Base-by-base conservation (phyloP, 2,113 vertebrate species). In the Synodontis membranacea region DNA sequence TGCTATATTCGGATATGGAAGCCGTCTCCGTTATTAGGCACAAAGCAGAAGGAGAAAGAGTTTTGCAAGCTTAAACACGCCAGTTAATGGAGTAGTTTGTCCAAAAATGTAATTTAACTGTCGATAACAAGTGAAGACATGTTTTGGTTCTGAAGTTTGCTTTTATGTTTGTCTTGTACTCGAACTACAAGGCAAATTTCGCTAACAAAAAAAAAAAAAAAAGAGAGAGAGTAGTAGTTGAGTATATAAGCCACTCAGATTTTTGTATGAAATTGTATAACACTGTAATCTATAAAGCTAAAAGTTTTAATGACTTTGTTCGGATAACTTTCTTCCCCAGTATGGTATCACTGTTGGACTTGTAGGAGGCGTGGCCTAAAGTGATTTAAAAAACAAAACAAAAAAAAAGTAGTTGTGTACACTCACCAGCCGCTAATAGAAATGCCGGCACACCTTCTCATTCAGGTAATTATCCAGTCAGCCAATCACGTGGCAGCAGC, bases 1-100 rank as follows among this genome's bases (percentile, higher is more conserved):
- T 80, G 90, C 92, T 94, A 93, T 94, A 93, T 95, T 93, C 90
- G 93, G 93, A 93, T 84, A 85, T 84, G 72, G 90, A 87, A 90
- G 85, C 80, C 56, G 80, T 62, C 64, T 76, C 83, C 50, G 60
- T 44, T 88, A 78, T 85, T 87, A 39, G 88, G 90, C 88, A 88
- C 52, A 85, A 85, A 84, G 78, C 12, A 46, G 39, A 83, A 74
- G 85, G 84, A 44, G 68, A 84, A 64, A 34, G 31, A 58, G 83
- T 62, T 84, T 84, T 62, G 68, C 64, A 89, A 84, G 74, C 83
- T 90, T 56, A 78, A 85, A 89, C 80, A 84, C 88, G 88, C 85
- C 86, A 88, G 83, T 90, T 90, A 82, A 89, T 54, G 82, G n/a
- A 83, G 10, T 50, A 83, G 31, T 83, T 83, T 83, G 46, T 39